Evolutionary conservation across 2,888 invertebrate species (phyloP).

Genomic region (Liposcelis brunnea): DNA sequence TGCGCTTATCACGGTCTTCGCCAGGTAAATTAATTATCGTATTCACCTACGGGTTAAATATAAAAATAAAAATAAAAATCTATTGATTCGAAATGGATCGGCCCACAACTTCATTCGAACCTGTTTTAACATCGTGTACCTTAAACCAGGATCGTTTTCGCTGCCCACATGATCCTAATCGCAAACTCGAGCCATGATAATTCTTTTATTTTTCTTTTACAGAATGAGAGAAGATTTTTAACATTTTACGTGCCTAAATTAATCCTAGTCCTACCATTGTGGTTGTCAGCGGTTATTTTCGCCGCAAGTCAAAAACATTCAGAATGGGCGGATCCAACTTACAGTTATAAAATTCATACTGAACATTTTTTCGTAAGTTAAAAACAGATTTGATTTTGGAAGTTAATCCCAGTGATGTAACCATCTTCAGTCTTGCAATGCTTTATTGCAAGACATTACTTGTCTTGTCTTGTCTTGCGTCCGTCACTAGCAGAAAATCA

Average conservation of each 20-base stretch:
- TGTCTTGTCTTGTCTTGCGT: no score
- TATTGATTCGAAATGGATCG: no score
- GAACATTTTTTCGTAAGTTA: slow-evolving; percentile 60
- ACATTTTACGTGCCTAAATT: slow-evolving; percentile 86
- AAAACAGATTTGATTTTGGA: neutral
- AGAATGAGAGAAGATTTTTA: slow-evolving; percentile 74
- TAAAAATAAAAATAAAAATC: slow-evolving; percentile 4
- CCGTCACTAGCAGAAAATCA: no score
- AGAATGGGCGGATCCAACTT: slow-evolving; percentile 78
- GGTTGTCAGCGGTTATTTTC: slow-evolving; percentile 70
- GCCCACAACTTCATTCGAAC: no score
- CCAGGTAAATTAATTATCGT: slow-evolving; percentile 38
- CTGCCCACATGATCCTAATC: no score
- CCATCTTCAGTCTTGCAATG: no score
- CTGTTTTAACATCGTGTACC: no score
- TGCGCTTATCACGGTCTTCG: slow-evolving; percentile 89
- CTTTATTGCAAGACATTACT: no score
- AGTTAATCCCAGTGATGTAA: no score
- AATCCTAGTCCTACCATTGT: slow-evolving; percentile 67
- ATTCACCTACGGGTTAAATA: neutral
- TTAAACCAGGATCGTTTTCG: neutral
- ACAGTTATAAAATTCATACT: slow-evolving; percentile 72
- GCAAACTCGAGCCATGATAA: no score
- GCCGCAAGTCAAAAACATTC: slow-evolving; percentile 83
- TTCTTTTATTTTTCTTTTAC: slow-evolving; percentile 19